Percentiles rank a stretch among this genome's conserved stretches.
Conservation (phyloP, 2,797 vertebrate genomes). For the Peromyscus aztecus region DNA sequence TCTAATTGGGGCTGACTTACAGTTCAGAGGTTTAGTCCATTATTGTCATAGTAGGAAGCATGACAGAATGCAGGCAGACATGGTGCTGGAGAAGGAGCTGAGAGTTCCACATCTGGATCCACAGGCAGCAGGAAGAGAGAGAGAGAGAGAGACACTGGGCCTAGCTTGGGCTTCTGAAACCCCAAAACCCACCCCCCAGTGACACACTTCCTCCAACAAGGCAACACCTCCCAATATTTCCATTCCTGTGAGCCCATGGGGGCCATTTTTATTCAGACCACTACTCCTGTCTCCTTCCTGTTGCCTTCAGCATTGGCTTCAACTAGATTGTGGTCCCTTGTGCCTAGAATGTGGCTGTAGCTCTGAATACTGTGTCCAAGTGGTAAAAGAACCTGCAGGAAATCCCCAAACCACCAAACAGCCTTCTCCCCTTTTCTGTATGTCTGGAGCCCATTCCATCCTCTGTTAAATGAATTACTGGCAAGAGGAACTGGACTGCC, state of each 20-base stretch:
- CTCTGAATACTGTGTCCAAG: neutral
- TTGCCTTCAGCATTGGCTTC: conserved; percentile 11
- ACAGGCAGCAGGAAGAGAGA: neutral
- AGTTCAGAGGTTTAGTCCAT: too few relatives aligned
- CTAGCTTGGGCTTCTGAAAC: neutral
- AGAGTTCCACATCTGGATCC: neutral
- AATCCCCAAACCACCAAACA: neutral
- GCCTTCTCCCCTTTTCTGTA: neutral
- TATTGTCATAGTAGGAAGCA: neutral
- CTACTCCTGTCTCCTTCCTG: neutral
- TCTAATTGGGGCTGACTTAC: neutral
- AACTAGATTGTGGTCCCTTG: neutral
- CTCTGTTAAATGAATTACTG: neutral
- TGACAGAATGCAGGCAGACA: neutral
- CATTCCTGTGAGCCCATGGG: neutral
- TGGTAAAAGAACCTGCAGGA: neutral
- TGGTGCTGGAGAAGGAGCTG: neutral
- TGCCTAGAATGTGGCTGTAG: neutral
- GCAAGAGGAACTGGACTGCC: neutral
- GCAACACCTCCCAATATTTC: neutral
- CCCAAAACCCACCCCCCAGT: neutral
- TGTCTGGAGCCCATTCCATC: neutral
- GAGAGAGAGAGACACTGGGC: neutral
- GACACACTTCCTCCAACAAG: neutral
- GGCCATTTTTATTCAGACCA: neutral